Evolutionary conservation across 2,797 vertebrate species (phyloP).

Genomic region (Moxostoma hubbsi): DNA sequence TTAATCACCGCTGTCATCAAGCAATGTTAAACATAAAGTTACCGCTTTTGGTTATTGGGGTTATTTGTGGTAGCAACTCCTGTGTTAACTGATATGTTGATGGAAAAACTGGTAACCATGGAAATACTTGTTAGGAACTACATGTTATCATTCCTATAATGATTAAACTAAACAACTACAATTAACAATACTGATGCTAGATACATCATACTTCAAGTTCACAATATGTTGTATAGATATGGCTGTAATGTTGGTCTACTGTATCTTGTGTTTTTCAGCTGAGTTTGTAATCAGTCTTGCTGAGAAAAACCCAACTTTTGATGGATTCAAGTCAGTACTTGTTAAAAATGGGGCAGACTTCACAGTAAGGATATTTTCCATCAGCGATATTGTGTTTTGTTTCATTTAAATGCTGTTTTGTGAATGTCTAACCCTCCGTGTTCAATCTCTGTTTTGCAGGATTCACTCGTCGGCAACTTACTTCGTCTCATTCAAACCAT

Average conservation of each 20-base stretch:
- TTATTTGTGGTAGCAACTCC: no score
- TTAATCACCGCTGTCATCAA: not conserved
- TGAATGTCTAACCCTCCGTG: not conserved
- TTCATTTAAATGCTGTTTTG: not conserved
- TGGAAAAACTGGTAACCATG: no score
- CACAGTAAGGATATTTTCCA: conserved; percentile 78
- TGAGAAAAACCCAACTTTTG: conserved; percentile 88
- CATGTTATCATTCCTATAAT: no score
- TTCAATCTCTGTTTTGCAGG: conserved; percentile 69
- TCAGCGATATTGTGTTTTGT: not conserved
- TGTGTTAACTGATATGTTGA: no score
- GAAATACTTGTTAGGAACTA: no score
- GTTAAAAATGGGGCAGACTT: conserved; percentile 96
- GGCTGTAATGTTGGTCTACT: not conserved
- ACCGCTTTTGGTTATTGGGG: no score
- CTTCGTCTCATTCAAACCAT: conserved; percentile 96
- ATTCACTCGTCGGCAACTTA: conserved; percentile 92
- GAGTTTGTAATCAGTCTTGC: conserved; percentile 96
- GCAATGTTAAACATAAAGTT: no score
- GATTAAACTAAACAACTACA: no score
- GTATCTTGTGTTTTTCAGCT: conserved; percentile 73
- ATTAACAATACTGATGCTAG: no score
- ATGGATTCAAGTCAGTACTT: conserved; percentile 87
- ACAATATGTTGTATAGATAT: not conserved
- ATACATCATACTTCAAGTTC: no score